Percentiles rank a stretch among this genome's conserved stretches.
phyloP scores from a whole-genome alignment of 2,888 invertebrate genomes.

The Pristionchus exspectatus region DNA sequence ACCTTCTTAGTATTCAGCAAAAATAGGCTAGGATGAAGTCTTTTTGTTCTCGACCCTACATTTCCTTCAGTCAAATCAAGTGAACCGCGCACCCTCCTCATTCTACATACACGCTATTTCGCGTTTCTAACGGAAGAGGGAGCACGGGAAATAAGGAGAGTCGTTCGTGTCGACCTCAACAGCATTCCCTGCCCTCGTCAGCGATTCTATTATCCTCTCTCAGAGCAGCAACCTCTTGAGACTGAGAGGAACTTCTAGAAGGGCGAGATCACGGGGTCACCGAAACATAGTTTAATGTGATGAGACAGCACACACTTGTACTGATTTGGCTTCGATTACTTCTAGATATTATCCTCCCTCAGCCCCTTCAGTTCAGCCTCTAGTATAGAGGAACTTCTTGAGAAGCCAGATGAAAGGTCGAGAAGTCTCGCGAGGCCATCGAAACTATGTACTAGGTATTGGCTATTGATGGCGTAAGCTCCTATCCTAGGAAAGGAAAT shows the following conservation, averaged over 20 bases:
- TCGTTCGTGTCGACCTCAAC: background rate
- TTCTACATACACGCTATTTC: background rate
- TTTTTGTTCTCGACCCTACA: background rate
- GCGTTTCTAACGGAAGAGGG: background rate
- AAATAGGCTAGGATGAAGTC: background rate
- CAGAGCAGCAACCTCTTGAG: background rate
- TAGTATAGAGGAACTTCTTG: no score
- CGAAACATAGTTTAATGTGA: no score
- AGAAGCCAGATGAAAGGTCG: no score
- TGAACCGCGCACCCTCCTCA: background rate
- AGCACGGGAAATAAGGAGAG: background rate
- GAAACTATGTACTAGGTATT: no score
- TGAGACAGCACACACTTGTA: no score
- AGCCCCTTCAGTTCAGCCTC: no score
- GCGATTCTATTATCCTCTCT: slow-evolving; percentile 12
- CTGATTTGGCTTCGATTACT: no score
- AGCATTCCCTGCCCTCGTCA: background rate
- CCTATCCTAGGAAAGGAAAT: no score
- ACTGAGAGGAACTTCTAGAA: background rate
- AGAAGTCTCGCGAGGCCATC: no score
- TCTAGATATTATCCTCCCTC: no score
- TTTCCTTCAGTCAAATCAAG: background rate
- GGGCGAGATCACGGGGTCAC: background rate
- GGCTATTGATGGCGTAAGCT: no score
- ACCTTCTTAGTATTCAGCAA: background rate